Percentiles rank a stretch among this genome's conserved stretches.
Evolutionary conservation across 2,113 vertebrate genomes (phyloP).

Genomic region (Silurus meridionalis): DNA sequence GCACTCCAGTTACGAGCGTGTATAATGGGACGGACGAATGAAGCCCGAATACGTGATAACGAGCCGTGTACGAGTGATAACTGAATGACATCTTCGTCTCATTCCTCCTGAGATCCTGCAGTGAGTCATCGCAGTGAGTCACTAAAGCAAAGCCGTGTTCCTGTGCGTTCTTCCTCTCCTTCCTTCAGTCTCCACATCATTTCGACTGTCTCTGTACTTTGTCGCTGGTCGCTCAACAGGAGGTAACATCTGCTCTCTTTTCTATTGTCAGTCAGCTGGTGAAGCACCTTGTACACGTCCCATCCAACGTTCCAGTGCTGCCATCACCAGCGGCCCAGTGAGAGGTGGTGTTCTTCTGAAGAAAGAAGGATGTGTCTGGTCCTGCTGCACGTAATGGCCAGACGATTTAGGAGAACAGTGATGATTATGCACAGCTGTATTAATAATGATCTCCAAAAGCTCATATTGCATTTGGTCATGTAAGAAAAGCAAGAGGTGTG

Average conservation of each 20-base stretch:
- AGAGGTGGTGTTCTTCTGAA: background rate
- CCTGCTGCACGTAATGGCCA: background rate
- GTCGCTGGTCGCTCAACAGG: background rate
- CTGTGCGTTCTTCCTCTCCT: background rate
- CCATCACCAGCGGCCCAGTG: too few species aligned
- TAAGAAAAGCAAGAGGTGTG: background rate
- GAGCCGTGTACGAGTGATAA: background rate
- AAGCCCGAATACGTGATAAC: background rate
- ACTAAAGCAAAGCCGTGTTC: conserved; percentile 3
- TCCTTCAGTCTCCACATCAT: background rate
- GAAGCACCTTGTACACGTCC: background rate
- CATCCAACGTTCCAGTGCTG: background rate
- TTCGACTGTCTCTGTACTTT: background rate
- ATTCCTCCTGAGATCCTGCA: conserved; percentile 26
- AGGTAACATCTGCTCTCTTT: conserved; percentile 24
- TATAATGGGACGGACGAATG: background rate
- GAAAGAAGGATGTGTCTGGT: background rate
- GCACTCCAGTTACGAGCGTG: background rate
- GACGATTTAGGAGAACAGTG: background rate
- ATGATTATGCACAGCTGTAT: background rate
- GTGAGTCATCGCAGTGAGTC: conserved; percentile 43
- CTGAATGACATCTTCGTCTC: background rate
- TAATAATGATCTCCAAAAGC: background rate
- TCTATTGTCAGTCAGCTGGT: conserved; percentile 10
- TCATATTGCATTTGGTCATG: background rate